Base-by-base conservation (phyloP, 2,888 invertebrate species). In the Fragum whitleyi region DNA sequence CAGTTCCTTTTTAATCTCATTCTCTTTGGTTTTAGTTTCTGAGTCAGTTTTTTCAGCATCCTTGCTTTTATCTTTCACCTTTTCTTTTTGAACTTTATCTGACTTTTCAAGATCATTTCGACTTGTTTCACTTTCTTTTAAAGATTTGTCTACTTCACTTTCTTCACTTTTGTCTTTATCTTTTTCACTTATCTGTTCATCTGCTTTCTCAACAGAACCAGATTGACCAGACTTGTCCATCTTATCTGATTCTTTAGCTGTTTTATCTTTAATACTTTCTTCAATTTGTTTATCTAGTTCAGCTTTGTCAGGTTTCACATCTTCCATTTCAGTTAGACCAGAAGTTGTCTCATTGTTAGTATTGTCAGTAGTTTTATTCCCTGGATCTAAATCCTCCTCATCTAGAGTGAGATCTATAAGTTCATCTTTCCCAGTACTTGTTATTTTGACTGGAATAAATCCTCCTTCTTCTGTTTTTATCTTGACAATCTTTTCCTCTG, bases 401-500 rank as follows among this genome's bases (percentile, higher is more conserved):
- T 85, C 85, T 3, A 83, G 19, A 14, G 88, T 88, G 7, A 88
- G 81, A 32, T 87, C 87, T 7, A 88, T 85, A 26, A 87, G 26
- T 19, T 42, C 67, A 26, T 77, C 73, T 36, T 21, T 36, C 21
- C 23, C 26, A 7, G 42, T 47, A 6, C 36, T 21, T 1, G 47
- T n/a, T 29, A 21, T 16, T 39, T 53, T 51, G 36, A 61, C 55
- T 2, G 32, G 32, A 3, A 70, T 55, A 32, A n/a, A 73, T 26
- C 87, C 87, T 7, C 90, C 90, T 69, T 87, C 89, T 59, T 90
- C 91, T 32, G 89, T 90, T 73, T 90, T 90, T 3, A 91, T 85
- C 68, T 75, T 81, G 16, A 74, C 71, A 29, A 87, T 76, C 69
- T 83, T 83, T 57, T 79, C 75, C 23, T 51, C 73, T 39, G 67